These are phyloP conservation scores for Cabera pusaria DNA, from an alignment of 2,888 invertebrate genomes.

Conservation along the genomic window DNA sequence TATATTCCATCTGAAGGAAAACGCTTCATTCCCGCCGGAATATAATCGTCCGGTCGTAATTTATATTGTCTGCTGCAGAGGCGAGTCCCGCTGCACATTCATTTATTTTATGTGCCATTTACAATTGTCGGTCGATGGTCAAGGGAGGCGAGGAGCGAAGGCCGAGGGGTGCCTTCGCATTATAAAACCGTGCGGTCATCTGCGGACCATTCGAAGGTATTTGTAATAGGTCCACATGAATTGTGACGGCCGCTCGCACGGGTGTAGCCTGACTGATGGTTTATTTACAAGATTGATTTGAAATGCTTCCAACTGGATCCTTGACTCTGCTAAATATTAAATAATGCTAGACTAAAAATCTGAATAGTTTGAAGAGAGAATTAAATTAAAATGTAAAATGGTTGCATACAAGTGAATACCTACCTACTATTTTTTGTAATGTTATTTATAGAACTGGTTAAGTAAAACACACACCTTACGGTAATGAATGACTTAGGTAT, in stretches of 20 bases:
- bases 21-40: constrained; percentile 81
- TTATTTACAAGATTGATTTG: constrained; percentile 67
- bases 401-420: too few relatives aligned
- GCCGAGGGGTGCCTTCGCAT: constrained; percentile 70
- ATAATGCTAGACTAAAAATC: constrained; percentile 1
- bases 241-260: constrained; percentile 55
- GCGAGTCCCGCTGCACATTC: constrained; percentile 84
- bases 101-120: constrained; percentile 85
- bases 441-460: too few relatives aligned
- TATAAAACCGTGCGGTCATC: constrained; percentile 84
- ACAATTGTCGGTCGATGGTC: constrained; percentile 85
- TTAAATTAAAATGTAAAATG: too few relatives aligned
- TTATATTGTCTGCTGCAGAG: constrained; percentile 85
- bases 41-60: constrained; percentile 84
- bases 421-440: too few relatives aligned
- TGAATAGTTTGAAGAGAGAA: constrained; percentile 2
- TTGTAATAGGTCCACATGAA: constrained; percentile 76
- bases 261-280: constrained; percentile 66
- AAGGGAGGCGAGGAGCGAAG: constrained; percentile 71
- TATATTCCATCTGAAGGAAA: constrained; percentile 72
- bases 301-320: constrained; percentile 12
- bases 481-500: too few relatives aligned
- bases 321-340: too few relatives aligned
- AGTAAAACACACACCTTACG: too few relatives aligned
- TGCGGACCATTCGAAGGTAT: constrained; percentile 77